These are phyloP conservation scores for Cryptosula pallasiana DNA, from an alignment of 2,888 invertebrate genomes.

Conservation along the genomic window DNA sequence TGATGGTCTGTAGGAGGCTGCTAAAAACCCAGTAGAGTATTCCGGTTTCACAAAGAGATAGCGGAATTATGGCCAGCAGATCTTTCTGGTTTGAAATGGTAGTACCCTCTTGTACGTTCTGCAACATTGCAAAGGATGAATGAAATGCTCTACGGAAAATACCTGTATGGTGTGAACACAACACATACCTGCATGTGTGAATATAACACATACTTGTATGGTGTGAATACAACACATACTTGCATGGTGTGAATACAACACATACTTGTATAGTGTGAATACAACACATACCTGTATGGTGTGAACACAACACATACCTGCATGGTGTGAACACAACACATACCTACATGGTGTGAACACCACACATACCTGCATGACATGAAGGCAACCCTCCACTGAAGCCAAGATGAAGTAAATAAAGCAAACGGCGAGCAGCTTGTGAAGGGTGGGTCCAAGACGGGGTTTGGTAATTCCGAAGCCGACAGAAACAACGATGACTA, in stretches of 20 bases:
- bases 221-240: no score
- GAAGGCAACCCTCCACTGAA: slow-evolving; percentile 77
- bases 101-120: neutral
- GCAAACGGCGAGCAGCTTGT: slow-evolving; percentile 80
- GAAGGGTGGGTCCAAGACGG: slow-evolving; percentile 78
- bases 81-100: slow-evolving; percentile 37
- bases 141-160: neutral
- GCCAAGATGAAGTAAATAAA: slow-evolving; percentile 76
- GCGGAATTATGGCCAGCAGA: slow-evolving; percentile 74
- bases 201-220: no score
- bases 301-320: no score
- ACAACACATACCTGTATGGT: no score
- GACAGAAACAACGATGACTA: slow-evolving; percentile 87
- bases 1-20: slow-evolving; percentile 75
- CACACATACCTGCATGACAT: slow-evolving; percentile 61
- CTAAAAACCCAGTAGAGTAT: slow-evolving; percentile 85
- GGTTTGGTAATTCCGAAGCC: slow-evolving; percentile 95
- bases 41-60: slow-evolving; percentile 68
- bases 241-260: no score
- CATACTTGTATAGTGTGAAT: no score
- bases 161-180: no score
- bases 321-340: no score
- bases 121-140: neutral
- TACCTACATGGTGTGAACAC: no score
- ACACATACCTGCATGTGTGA: no score